Evolutionary conservation across 2,888 invertebrate genomes (phyloP).

Genomic region (Spisula solida): DNA sequence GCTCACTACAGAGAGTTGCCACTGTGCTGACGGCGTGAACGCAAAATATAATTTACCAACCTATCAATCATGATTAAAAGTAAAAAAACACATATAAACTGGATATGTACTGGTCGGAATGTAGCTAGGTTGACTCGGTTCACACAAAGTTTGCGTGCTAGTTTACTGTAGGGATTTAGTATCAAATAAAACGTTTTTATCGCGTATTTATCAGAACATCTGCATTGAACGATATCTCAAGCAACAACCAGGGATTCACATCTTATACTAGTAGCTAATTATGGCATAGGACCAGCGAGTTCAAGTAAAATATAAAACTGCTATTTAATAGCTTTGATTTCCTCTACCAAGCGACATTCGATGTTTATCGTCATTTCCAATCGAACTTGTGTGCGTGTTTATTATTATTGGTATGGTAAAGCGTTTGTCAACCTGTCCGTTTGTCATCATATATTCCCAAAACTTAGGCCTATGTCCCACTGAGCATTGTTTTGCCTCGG

Average conservation of each 20-base stretch:
- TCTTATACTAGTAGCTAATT: background rate
- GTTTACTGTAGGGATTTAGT: background rate
- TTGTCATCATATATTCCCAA: no score
- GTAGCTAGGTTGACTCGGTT: background rate
- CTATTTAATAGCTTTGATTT: conserved; percentile 6
- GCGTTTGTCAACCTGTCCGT: no score
- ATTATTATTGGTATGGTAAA: no score
- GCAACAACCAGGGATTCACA: background rate
- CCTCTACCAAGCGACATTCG: background rate
- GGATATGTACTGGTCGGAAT: background rate
- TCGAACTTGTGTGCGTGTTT: no score
- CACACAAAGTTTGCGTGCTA: background rate
- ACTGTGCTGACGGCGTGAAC: background rate
- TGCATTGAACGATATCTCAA: background rate
- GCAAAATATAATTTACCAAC: background rate
- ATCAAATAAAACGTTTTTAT: conserved; percentile 19
- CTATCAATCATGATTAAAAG: conserved; percentile 1
- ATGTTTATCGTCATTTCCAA: background rate
- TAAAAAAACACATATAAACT: background rate
- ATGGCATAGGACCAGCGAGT: background rate
- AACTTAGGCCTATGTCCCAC: no score
- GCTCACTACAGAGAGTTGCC: background rate
- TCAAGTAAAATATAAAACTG: conserved; percentile 7
- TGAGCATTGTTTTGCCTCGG: no score
- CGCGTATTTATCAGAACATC: conserved; percentile 15